phyloP scores from a whole-genome alignment of 2,797 vertebrate species.

The Gymnoscopelus microlampas region DNA sequence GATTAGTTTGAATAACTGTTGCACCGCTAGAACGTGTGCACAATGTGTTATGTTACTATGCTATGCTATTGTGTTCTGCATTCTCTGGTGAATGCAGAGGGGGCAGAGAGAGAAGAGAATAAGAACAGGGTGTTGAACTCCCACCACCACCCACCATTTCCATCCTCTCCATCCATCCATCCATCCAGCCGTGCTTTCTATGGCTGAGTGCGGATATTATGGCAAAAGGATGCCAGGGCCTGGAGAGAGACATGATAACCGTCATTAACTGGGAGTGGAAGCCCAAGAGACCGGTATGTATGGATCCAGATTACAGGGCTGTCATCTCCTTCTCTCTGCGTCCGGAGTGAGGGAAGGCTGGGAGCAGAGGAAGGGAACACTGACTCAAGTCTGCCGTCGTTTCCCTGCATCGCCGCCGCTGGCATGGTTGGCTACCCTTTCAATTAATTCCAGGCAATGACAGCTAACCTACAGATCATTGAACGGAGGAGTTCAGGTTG shows the following conservation, averaged over 20 bases:
- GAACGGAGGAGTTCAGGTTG: too few relatives aligned
- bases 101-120: constrained; percentile 48
- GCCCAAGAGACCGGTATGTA: not conserved
- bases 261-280: constrained; percentile 67
- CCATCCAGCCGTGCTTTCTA: constrained; percentile 35
- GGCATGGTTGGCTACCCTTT: too few relatives aligned
- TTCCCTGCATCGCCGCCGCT: too few relatives aligned
- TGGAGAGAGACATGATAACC: constrained; percentile 67
- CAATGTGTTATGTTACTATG: not conserved
- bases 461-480: too few relatives aligned
- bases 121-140: constrained; percentile 46
- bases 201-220: constrained; percentile 55
- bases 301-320: constrained; percentile 26
- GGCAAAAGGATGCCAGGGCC: constrained; percentile 50
- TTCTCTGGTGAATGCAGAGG: constrained; percentile 25
- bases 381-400: too few relatives aligned
- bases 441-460: too few relatives aligned
- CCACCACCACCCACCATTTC: constrained; percentile 36
- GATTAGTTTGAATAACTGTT: too few relatives aligned
- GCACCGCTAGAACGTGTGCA: too few relatives aligned
- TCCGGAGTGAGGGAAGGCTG: constrained; percentile 25
- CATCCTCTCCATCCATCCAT: constrained; percentile 35
- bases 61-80: constrained; percentile 10
- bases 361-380: constrained; percentile 9
- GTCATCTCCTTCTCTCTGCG: constrained; percentile 42